Evolutionary conservation across 1,140 invertebrate species (phyloP).

Genomic region (Reticulitermes speratus): DNA sequence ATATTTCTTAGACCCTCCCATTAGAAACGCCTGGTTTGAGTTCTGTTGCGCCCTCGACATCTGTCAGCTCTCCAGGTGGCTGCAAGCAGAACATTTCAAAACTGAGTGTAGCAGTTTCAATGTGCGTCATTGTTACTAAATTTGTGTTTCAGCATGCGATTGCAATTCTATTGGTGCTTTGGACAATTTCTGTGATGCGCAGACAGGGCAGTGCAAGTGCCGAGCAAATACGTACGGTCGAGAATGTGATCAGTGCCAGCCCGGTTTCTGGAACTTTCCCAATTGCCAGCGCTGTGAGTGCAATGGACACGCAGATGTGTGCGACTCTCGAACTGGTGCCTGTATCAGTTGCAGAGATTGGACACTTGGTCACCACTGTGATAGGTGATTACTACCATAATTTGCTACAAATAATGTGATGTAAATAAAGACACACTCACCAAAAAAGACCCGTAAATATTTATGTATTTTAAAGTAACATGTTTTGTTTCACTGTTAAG

Average conservation of each 20-base stretch:
- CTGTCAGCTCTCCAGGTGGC: too few relatives aligned
- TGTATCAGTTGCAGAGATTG: constrained; percentile 87
- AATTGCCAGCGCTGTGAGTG: constrained; percentile 93
- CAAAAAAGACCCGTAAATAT: background rate
- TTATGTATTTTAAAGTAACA: background rate
- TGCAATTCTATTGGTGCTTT: constrained; percentile 92
- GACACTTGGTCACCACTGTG: constrained; percentile 87
- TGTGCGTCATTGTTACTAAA: too few relatives aligned
- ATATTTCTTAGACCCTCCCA: too few relatives aligned
- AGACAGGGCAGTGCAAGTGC: constrained; percentile 93
- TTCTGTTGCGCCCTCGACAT: too few relatives aligned
- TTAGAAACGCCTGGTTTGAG: too few relatives aligned
- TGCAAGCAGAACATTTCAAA: too few relatives aligned
- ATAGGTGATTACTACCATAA: constrained; percentile 51
- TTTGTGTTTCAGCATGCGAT: constrained; percentile 71
- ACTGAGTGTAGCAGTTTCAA: too few relatives aligned
- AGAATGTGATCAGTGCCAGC: constrained; percentile 91
- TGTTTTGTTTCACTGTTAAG: background rate
- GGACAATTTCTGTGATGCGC: constrained; percentile 92
- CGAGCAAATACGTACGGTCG: constrained; percentile 90
- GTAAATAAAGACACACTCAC: background rate
- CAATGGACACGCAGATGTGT: constrained; percentile 93
- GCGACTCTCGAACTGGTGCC: constrained; percentile 87
- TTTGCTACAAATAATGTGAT: background rate
- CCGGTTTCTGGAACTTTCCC: constrained; percentile 95